Percentiles rank a stretch among this genome's conserved stretches.
Conservation (phyloP, 64 coral and sea anemone genomes). For the Hydrozoanthus tunicans region DNA sequence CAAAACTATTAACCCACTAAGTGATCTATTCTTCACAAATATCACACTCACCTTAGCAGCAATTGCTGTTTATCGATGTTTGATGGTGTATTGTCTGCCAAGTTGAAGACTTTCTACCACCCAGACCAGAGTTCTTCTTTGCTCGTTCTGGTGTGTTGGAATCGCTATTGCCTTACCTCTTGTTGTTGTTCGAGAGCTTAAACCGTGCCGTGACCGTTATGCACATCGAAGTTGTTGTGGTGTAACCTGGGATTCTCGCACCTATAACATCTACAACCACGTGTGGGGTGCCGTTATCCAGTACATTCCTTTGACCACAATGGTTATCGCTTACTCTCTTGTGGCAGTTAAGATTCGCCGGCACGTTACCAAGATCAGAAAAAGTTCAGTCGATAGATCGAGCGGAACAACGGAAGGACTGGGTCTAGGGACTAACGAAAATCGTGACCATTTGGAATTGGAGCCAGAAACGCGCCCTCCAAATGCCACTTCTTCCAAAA, state of each 20-base stretch:
- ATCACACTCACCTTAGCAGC: slow-evolving; percentile 41
- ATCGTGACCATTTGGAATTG: background rate
- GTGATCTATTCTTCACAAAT: background rate
- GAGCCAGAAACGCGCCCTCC: background rate
- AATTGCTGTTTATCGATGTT: slow-evolving; percentile 67
- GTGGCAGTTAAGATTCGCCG: slow-evolving; percentile 24
- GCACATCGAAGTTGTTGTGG: background rate
- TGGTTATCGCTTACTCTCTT: slow-evolving; percentile 17
- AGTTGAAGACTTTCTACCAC: background rate
- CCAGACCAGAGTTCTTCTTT: background rate
- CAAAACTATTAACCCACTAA: background rate
- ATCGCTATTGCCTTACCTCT: background rate
- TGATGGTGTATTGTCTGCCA: slow-evolving; percentile 18
- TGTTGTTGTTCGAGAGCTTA: background rate
- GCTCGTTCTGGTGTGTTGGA: slow-evolving; percentile 29
- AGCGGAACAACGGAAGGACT: background rate
- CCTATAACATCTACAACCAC: background rate
- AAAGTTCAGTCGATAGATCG: background rate
- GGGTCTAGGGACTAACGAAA: no score
- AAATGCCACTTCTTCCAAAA: background rate
- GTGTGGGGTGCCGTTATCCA: background rate
- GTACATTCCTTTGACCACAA: slow-evolving; percentile 10
- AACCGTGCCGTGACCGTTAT: background rate
- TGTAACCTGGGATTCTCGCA: background rate
- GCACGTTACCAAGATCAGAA: background rate